phyloP scores from a whole-genome alignment of 2,113 vertebrate species.

The Epinephelus cyanopodus region DNA sequence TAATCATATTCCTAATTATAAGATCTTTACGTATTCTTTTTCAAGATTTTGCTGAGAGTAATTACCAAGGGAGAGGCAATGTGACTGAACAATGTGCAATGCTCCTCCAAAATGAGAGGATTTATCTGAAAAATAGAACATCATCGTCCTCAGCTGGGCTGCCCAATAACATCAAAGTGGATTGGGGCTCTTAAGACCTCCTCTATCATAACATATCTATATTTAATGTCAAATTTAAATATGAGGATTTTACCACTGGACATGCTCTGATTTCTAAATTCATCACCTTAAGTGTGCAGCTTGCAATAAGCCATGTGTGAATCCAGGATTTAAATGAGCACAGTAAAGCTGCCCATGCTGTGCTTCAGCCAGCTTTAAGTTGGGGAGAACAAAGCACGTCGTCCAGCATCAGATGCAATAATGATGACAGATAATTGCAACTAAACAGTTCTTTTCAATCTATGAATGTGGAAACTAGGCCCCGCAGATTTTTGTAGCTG shows the following conservation, averaged over 20 bases:
- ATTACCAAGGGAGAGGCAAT: too few relatives aligned
- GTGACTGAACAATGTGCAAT: too few relatives aligned
- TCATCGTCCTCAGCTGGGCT: too few relatives aligned
- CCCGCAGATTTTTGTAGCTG: conserved; percentile 46
- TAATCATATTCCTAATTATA: too few relatives aligned
- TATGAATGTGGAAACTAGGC: conserved; percentile 20
- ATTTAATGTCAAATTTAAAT: conserved; percentile 7
- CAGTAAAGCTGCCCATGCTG: conserved; percentile 7
- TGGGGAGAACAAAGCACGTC: conserved; percentile 9
- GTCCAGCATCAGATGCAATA: conserved; percentile 28
- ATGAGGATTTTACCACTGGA: not conserved
- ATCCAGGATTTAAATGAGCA: conserved; percentile 35
- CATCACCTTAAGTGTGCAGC: conserved; percentile 23
- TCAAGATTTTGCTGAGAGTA: too few relatives aligned
- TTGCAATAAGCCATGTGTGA: conserved; percentile 36
- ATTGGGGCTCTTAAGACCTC: too few relatives aligned
- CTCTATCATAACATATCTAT: not conserved
- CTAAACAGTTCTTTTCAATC: conserved; percentile 21
- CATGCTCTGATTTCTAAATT: conserved; percentile 14
- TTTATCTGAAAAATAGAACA: too few relatives aligned
- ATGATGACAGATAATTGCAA: conserved; percentile 43
- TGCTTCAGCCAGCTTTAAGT: conserved; percentile 20
- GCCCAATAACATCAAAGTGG: too few relatives aligned
- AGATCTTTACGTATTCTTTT: too few relatives aligned
- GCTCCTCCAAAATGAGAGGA: too few relatives aligned